phyloP scores from a whole-genome alignment of 1,140 invertebrate genomes.

The roundworm (Caenorhabditis elegans) region DNA sequence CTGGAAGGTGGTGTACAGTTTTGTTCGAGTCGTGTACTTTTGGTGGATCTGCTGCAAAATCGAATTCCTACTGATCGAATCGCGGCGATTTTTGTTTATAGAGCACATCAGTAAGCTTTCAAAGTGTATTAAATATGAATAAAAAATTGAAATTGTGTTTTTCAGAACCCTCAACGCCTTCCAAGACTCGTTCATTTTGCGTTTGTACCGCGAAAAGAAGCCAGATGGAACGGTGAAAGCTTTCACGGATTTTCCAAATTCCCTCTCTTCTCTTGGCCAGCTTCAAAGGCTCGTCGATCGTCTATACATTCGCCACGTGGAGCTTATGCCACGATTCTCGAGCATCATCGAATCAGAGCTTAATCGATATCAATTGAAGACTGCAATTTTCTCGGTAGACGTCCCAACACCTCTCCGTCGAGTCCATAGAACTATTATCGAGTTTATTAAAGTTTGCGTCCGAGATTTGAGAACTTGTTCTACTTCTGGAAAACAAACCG shows the following conservation, averaged over 20 bases:
- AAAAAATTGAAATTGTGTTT: neutral
- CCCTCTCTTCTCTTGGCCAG: conserved; percentile 55
- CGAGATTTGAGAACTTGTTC: conserved; percentile 57
- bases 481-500: neutral
- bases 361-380: neutral
- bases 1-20: conserved; percentile 89
- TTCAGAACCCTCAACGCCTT: conserved; percentile 55
- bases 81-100: conserved; percentile 82
- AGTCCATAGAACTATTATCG: conserved; percentile 52
- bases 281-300: conserved; percentile 57
- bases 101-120: conserved; percentile 77
- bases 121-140: neutral
- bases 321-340: conserved; percentile 29
- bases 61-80: conserved; percentile 83
- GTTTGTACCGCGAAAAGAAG: conserved; percentile 65
- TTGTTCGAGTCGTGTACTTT: conserved; percentile 83
- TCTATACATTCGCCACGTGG: conserved; percentile 17
- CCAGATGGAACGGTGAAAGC: conserved; percentile 60
- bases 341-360: neutral
- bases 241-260: conserved; percentile 56
- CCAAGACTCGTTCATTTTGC: conserved; percentile 66
- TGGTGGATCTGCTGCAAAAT: conserved; percentile 91
- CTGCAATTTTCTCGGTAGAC: neutral
- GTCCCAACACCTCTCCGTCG: conserved; percentile 35
- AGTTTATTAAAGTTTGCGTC: conserved; percentile 61